A percentile compares a stretch with the other conserved stretches of the same genome.
Evolutionary conservation across 2,113 vertebrate species (phyloP).

Genomic region (Sporophila hypoxantha): DNA sequence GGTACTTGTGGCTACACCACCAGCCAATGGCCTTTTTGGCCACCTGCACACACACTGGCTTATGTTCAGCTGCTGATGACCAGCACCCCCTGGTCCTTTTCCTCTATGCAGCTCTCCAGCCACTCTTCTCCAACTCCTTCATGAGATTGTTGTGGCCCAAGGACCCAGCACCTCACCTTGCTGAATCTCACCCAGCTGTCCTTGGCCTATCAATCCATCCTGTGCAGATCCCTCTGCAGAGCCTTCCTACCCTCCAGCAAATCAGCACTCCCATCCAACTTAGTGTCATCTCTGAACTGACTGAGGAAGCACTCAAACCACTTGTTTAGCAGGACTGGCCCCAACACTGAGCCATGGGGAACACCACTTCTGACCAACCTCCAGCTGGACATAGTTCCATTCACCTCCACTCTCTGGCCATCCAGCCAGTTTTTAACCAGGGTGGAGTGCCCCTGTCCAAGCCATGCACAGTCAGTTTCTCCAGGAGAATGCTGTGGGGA

Average conservation of each 20-base stretch:
- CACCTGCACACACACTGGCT: neutral
- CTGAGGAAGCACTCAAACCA: neutral
- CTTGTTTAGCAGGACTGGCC: neutral
- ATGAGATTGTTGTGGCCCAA: neutral
- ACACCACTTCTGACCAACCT: no score
- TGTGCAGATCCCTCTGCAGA: neutral
- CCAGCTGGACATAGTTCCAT: neutral
- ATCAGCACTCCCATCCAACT: neutral
- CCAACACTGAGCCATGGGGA: neutral
- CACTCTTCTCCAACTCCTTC: neutral
- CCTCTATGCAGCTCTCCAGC: neutral
- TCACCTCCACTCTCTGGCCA: neutral
- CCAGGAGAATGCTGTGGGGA: neutral
- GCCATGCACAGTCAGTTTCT: neutral
- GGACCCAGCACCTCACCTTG: neutral
- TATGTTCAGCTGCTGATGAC: neutral
- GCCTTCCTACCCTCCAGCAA: neutral
- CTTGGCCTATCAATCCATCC: neutral
- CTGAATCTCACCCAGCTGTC: neutral
- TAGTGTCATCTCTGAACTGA: neutral
- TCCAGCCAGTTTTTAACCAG: neutral
- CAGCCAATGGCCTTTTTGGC: neutral
- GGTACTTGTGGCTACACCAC: neutral
- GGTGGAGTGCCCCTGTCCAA: neutral
- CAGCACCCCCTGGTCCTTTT: neutral